These are phyloP conservation scores for Alaudala cheleensis DNA, from an alignment of 2,113 vertebrate genomes.

Conservation along the genomic window DNA sequence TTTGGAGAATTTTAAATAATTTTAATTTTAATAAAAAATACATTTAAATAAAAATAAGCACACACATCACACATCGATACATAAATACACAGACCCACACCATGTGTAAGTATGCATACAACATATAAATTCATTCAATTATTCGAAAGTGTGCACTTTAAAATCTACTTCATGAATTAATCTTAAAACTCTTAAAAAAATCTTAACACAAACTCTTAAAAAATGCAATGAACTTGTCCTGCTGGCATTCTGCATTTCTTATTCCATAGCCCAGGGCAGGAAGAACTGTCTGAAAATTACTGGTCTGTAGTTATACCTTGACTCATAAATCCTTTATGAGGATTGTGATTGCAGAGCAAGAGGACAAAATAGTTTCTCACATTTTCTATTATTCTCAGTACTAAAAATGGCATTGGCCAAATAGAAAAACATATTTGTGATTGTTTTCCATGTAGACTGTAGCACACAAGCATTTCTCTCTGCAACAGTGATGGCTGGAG, in stretches of 20 bases:
- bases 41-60: neutral
- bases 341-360: neutral
- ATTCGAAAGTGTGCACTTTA: neutral
- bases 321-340: neutral
- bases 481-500: neutral
- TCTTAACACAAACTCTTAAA: neutral
- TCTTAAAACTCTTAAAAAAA: neutral
- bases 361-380: neutral
- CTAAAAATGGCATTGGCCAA: neutral
- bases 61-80: accelerated
- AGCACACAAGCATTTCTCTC: neutral
- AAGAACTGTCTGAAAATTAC: neutral
- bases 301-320: neutral
- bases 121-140: neutral
- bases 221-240: neutral
- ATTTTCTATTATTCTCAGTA: neutral
- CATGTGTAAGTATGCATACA: neutral
- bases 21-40: too few species aligned
- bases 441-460: neutral
- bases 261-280: neutral
- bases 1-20: neutral
- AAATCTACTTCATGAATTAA: neutral
- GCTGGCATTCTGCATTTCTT: neutral
- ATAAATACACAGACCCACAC: neutral
- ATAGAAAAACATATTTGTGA: neutral